Evolutionary conservation across 2,888 invertebrate genomes (phyloP).

Genomic region (Proisotoma minuta): DNA sequence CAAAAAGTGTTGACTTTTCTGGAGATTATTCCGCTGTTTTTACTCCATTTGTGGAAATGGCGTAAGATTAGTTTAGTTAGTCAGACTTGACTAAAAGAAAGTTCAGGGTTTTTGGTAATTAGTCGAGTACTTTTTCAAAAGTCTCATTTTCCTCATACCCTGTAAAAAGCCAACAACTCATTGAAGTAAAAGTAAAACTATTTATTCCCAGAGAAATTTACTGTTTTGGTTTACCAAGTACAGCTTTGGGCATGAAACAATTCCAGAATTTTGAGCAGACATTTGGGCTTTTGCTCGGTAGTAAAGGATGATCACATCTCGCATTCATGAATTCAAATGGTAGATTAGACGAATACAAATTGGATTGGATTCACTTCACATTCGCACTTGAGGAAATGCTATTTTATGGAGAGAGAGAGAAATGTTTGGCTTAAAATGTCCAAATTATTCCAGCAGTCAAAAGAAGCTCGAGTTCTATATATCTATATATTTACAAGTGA

Average conservation of each 20-base stretch:
- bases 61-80: not conserved
- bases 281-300: not conserved
- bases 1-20: constrained; percentile 2
- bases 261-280: not conserved
- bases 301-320: not conserved
- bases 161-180: constrained; percentile 24
- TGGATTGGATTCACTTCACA: not conserved
- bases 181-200: constrained; percentile 17
- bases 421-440: not conserved
- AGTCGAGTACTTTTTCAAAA: too few species aligned
- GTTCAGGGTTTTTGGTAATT: too few species aligned
- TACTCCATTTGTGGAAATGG: not conserved
- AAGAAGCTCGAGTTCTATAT: too few species aligned
- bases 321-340: constrained; percentile 6
- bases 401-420: not conserved
- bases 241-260: not conserved
- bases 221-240: constrained; percentile 12
- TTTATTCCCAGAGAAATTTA: constrained; percentile 11
- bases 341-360: not conserved
- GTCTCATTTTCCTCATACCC: too few species aligned
- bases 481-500: too few species aligned
- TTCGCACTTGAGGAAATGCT: not conserved
- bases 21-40: not conserved
- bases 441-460: not conserved
- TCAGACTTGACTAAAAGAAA: too few species aligned